Evolutionary conservation across 2,888 invertebrate species (phyloP).

Genomic region (Belgica antarctica): DNA sequence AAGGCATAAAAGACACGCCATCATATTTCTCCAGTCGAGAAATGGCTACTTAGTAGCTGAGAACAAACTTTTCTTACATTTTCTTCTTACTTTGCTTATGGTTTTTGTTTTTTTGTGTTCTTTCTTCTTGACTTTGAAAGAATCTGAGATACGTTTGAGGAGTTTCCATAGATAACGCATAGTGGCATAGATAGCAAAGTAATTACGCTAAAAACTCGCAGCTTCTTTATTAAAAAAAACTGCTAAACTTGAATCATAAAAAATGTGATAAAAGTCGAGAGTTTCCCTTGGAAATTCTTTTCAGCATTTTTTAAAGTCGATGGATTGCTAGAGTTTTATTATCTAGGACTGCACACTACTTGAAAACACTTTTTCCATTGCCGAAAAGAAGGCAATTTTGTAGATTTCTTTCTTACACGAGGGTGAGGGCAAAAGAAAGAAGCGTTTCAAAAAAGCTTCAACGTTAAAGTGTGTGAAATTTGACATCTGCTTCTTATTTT

Average conservation of each 20-base stretch:
- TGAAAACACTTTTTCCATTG: background rate
- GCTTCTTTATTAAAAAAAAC: background rate
- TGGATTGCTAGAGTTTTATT: no score
- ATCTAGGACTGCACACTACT: background rate
- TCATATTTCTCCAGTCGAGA: no score
- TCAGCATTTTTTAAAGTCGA: no score
- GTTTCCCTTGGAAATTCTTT: background rate
- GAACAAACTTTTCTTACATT: background rate
- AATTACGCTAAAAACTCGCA: no score
- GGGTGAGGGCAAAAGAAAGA: background rate
- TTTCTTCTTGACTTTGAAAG: background rate
- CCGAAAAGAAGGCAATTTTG: slow-evolving; percentile 12
- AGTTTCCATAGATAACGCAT: no score
- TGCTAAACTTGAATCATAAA: no score
- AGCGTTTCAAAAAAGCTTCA: background rate
- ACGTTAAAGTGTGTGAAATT: slow-evolving; percentile 13
- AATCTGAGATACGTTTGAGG: no score
- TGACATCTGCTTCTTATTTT: background rate
- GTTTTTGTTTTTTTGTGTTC: background rate
- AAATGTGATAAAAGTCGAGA: no score
- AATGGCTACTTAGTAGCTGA: no score
- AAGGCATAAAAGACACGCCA: background rate
- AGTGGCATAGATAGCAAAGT: no score
- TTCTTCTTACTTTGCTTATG: background rate
- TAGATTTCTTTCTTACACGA: slow-evolving; percentile 10